phyloP scores from a whole-genome alignment of 2,797 vertebrate species.

The Artibeus jamaicensis region DNA sequence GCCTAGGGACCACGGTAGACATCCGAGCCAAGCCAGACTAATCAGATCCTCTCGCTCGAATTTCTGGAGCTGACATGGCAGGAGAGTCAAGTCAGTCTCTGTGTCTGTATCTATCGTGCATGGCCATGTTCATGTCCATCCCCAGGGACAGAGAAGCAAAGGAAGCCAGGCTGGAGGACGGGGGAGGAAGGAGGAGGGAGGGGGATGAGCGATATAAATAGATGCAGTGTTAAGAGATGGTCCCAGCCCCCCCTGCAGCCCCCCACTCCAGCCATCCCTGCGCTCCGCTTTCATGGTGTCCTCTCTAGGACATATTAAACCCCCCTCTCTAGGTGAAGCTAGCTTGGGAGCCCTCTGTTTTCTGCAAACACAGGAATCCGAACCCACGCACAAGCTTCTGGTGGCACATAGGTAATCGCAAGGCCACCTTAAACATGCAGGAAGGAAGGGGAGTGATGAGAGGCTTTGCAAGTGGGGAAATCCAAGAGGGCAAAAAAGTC shows the following conservation, averaged over 20 bases:
- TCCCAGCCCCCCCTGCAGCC: background rate
- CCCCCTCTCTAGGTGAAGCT: background rate
- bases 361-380: background rate
- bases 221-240: background rate
- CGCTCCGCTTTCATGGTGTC: background rate
- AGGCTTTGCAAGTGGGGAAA: background rate
- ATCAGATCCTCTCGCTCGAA: background rate
- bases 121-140: background rate
- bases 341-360: background rate
- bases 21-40: background rate
- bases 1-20: background rate
- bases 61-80: background rate
- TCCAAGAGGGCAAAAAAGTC: background rate
- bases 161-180: background rate
- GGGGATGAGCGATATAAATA: background rate
- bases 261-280: background rate
- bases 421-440: background rate
- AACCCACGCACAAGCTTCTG: background rate
- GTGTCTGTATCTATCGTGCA: rapidly evolving
- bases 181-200: rapidly evolving
- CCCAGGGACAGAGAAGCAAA: background rate
- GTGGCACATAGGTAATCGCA: background rate
- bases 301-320: too few relatives aligned
- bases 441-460: background rate
- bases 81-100: background rate